phyloP scores from a whole-genome alignment of 2,113 vertebrate species.

The Callipepla californica region DNA sequence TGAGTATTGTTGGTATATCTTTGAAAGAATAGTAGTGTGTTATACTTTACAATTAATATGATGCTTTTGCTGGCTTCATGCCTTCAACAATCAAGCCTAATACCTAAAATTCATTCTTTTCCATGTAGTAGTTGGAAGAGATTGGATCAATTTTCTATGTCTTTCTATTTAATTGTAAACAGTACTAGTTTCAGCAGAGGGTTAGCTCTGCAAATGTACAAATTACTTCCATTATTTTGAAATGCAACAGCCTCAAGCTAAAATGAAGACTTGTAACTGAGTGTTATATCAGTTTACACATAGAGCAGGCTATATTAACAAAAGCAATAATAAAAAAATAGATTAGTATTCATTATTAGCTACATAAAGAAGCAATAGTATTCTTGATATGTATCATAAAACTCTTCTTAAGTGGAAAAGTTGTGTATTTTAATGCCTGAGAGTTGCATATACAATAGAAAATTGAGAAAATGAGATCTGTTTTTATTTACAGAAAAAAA shows the following conservation, averaged over 20 bases:
- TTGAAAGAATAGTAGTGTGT: background rate
- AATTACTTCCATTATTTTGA: background rate
- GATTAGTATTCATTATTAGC: background rate
- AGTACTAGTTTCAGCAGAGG: background rate
- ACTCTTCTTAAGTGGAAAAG: background rate
- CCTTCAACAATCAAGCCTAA: background rate
- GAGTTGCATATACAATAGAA: background rate
- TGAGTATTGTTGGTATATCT: background rate
- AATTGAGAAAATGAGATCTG: background rate
- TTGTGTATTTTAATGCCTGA: background rate
- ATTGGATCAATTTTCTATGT: background rate
- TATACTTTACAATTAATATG: background rate
- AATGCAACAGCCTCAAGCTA: constrained; percentile 4
- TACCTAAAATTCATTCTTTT: background rate
- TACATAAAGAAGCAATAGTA: background rate
- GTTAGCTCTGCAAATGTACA: background rate
- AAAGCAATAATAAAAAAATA: background rate
- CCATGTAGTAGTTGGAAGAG: background rate
- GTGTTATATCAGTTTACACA: background rate
- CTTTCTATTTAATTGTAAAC: background rate
- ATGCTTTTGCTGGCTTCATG: background rate
- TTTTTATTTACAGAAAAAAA: background rate
- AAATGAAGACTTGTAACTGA: background rate
- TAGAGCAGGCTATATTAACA: background rate
- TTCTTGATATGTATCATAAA: background rate